Evolutionary conservation across 1,140 invertebrate species (phyloP).

Genomic region (Cydia splendana): DNA sequence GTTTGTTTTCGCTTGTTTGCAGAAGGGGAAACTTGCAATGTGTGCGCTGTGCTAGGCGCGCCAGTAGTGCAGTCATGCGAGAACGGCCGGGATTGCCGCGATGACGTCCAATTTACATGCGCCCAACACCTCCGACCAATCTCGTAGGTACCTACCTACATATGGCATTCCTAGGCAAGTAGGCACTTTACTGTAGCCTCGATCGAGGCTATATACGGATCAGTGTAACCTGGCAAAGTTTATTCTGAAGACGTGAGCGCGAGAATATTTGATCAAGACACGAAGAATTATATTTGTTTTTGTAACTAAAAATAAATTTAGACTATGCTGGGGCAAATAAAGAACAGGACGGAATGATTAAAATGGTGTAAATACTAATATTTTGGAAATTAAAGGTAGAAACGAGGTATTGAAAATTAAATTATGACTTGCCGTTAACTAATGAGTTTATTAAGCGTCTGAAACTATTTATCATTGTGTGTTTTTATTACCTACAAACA

Average conservation of each 20-base stretch:
- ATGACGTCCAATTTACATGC: constrained; percentile 15
- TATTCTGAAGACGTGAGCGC: constrained; percentile 1
- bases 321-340: neutral
- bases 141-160: neutral
- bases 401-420: no score
- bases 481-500: no score
- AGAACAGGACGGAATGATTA: no score
- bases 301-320: neutral
- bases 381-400: no score
- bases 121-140: constrained; percentile 9
- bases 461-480: no score
- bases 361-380: no score
- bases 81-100: constrained; percentile 19
- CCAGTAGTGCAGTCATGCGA: constrained; percentile 14
- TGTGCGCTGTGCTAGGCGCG: neutral
- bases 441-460: no score
- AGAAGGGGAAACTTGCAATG: neutral
- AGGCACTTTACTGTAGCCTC: neutral
- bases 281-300: neutral
- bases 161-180: neutral
- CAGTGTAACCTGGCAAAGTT: constrained; percentile 4
- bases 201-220: constrained; percentile 4
- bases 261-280: neutral
- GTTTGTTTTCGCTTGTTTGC: constrained; percentile 5
- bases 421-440: no score